These are phyloP conservation scores for Rosalia funebris DNA, from an alignment of 2,888 invertebrate genomes.

Conservation along the genomic window DNA sequence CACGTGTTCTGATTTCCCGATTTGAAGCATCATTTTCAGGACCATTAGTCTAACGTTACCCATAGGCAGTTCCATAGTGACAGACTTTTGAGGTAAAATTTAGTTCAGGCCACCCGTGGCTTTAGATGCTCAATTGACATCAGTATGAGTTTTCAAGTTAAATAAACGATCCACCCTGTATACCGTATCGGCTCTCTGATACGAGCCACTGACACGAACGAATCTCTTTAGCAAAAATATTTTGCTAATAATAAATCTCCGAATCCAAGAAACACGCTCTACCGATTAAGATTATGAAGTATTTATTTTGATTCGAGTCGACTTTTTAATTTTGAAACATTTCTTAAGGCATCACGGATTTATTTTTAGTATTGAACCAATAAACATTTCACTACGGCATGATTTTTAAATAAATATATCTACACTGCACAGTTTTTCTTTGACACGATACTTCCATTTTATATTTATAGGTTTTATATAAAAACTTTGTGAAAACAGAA, in stretches of 20 bases:
- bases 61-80: too few species aligned
- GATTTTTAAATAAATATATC: conserved; percentile 56
- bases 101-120: too few species aligned
- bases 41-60: too few species aligned
- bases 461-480: conserved; percentile 41
- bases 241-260: conserved; percentile 43
- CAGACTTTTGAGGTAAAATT: too few species aligned
- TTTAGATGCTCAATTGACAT: too few species aligned
- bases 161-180: too few species aligned
- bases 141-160: too few species aligned
- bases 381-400: conserved; percentile 55
- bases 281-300: conserved; percentile 53
- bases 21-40: too few species aligned
- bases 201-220: too few species aligned
- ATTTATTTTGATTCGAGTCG: conserved; percentile 53
- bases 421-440: conserved; percentile 44
- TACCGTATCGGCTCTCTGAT: too few species aligned
- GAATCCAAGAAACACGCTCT: conserved; percentile 31
- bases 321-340: conserved; percentile 53
- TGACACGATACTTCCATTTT: conserved; percentile 46
- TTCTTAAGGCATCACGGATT: conserved; percentile 45
- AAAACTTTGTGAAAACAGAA: conserved; percentile 29
- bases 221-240: conserved; percentile 38
- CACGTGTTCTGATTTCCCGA: too few species aligned
- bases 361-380: conserved; percentile 54